Conservation (phyloP, 2,797 vertebrate species). For the Pitangus sulphuratus region DNA sequence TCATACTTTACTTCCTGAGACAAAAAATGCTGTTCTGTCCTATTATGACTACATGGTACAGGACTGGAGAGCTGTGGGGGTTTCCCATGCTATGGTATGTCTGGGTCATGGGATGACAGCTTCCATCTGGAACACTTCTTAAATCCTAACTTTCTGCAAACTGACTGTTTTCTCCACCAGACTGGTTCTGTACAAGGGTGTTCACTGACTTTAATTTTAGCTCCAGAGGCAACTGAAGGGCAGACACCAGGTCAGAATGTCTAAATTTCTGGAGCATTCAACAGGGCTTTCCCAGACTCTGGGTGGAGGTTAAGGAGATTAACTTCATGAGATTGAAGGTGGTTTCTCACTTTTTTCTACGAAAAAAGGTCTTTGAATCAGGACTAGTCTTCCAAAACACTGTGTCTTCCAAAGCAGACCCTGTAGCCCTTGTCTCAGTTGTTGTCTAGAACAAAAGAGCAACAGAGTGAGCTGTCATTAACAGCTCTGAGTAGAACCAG, state of each 20-base stretch:
- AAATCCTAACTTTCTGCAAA: not conserved
- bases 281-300: not conserved
- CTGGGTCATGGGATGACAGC: not conserved
- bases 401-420: not conserved
- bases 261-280: not conserved
- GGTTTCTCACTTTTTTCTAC: not conserved
- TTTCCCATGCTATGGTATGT: not conserved
- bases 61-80: not conserved
- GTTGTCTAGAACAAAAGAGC: not conserved
- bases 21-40: not conserved
- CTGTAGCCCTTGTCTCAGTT: not conserved
- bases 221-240: not conserved
- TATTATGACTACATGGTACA: not conserved
- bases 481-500: not conserved
- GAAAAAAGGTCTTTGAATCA: not conserved
- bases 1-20: not conserved
- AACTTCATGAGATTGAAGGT: not conserved
- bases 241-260: not conserved
- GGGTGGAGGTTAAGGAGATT: not conserved
- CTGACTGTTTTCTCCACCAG: not conserved
- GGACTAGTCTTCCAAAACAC: not conserved
- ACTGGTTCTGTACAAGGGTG: not conserved
- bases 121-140: not conserved
- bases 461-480: not conserved
- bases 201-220: not conserved